Percentiles rank a stretch among this genome's conserved stretches.
These are phyloP conservation scores for Sebastes minor DNA, from an alignment of 2,797 vertebrate species.

Conservation along the genomic window DNA sequence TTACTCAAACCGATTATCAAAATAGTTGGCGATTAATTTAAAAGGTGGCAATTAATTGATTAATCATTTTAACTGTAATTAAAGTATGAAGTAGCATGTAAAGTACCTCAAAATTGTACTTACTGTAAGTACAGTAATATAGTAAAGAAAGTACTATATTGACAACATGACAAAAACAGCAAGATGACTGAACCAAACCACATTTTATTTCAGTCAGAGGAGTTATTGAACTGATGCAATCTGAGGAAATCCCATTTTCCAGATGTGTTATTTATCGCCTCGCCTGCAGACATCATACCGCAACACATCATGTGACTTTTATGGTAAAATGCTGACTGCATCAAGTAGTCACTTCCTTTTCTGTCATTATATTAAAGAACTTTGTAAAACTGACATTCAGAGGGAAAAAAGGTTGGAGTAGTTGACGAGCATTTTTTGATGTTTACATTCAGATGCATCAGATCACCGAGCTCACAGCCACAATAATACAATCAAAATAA, in stretches of 20 bases:
- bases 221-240: slow-evolving; percentile 22
- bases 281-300: not conserved
- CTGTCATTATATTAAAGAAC: slow-evolving; percentile 21
- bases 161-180: not conserved
- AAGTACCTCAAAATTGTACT: not conserved
- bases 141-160: not conserved
- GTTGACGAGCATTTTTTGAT: slow-evolving; percentile 6
- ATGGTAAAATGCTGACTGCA: slow-evolving; percentile 2
- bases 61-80: too few relatives aligned
- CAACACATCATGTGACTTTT: not conserved
- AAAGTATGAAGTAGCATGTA: too few relatives aligned
- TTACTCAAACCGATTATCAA: too few relatives aligned
- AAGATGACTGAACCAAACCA: slow-evolving; percentile 28
- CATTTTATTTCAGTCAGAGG: slow-evolving; percentile 61
- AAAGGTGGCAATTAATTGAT: too few relatives aligned
- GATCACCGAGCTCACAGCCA: slow-evolving; percentile 3
- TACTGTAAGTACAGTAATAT: not conserved
- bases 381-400: slow-evolving; percentile 42
- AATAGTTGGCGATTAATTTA: too few relatives aligned
- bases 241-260: slow-evolving; percentile 15
- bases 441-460: slow-evolving; percentile 31
- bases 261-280: not conserved
- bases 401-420: not conserved
- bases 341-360: slow-evolving; percentile 13
- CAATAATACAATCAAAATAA: slow-evolving; percentile 64